Base-by-base conservation (phyloP, 2,797 vertebrate genomes). In the Melanotaenia nigrans region DNA sequence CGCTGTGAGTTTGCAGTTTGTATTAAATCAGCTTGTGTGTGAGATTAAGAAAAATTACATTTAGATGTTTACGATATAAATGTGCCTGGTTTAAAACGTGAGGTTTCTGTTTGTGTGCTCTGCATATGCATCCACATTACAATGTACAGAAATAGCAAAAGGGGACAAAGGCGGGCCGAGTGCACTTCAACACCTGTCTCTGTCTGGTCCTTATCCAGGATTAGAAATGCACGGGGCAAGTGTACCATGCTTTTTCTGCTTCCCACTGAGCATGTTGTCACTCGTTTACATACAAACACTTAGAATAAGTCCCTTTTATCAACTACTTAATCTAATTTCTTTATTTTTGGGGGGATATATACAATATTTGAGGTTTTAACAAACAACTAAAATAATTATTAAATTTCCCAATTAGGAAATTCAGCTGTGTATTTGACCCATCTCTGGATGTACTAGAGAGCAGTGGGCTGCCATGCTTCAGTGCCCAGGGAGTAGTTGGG, bases 171-270 rank as follows among this genome's bases (percentile, higher is more conserved):
- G 67, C 51, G 24, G 84, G 73, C 57, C 71, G 58, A 62, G 74
- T 71, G 77, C 77, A 72, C 83, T 63, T 79, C 63, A 32, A 82
- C 90, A 91, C 90, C 90, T 87, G 91, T 88, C 79, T 81, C 60
- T 33, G 60, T 65, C 55, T 70, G 55, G 80, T 82, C 75, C 80
- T 92, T 67, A 91, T 85, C 83, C 87, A 80, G 87, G 90, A 91
- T 93, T 90, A 92, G 75, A 87, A 78, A 61, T 20, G 55, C 61
- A 53, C n/a, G 4, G 73, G 75, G 64, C 69, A 72, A 73, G 66
- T 40, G 20, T 56, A 70, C 75, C 51, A 70, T 30, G 30, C 73
- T 66, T 68, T 30, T 62, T 51, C 71, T 57, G 62, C 60, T n/a
- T 78, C 51, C 58, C 33, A 22, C 59, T 32, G 14, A 38, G 8